Percentiles rank a stretch among this genome's conserved stretches.
Conservation (phyloP, 2,888 invertebrate species). For the Girardia tigrina region DNA sequence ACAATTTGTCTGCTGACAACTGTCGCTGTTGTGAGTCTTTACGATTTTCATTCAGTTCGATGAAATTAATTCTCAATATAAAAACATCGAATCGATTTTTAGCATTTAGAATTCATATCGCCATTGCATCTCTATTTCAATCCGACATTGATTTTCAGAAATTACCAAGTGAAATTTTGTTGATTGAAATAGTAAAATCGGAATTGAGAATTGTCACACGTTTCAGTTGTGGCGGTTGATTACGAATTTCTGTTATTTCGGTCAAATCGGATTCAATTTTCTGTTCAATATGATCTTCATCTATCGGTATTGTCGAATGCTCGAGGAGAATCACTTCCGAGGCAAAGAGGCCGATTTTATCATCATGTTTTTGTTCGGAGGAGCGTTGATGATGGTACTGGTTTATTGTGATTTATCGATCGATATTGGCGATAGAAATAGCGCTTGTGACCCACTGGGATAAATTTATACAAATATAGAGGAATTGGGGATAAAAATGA, state of each 20-base stretch:
- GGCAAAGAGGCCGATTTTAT: conserved; percentile 92
- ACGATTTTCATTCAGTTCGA: not conserved
- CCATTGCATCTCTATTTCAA: conserved; percentile 97
- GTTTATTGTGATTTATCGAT: no score
- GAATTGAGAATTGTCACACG: not conserved
- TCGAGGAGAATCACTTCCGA: conserved; percentile 92
- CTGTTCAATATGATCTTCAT: conserved; percentile 98
- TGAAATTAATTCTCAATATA: not conserved
- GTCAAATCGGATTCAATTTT: conserved; percentile 92
- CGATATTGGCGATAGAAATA: no score
- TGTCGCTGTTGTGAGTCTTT: conserved; percentile 74
- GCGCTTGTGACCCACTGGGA: no score
- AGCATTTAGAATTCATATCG: conserved; percentile 91
- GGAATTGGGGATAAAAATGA: no score
- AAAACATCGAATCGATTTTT: conserved; percentile 49
- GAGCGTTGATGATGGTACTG: conserved; percentile 67
- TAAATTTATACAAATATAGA: no score
- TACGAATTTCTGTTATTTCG: conserved; percentile 93
- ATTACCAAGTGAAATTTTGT: conserved; percentile 59
- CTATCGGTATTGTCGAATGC: conserved; percentile 92
- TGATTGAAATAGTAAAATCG: not conserved
- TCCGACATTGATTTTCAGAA: conserved; percentile 76
- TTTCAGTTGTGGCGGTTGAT: conserved; percentile 76
- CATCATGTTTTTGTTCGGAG: conserved; percentile 88
- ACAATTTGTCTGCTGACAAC: conserved; percentile 93